A percentile compares a stretch with the other conserved stretches of the same genome.
These are phyloP conservation scores for Hypomecis atomaria DNA, from an alignment of 2,888 invertebrate genomes.

Conservation along the genomic window DNA sequence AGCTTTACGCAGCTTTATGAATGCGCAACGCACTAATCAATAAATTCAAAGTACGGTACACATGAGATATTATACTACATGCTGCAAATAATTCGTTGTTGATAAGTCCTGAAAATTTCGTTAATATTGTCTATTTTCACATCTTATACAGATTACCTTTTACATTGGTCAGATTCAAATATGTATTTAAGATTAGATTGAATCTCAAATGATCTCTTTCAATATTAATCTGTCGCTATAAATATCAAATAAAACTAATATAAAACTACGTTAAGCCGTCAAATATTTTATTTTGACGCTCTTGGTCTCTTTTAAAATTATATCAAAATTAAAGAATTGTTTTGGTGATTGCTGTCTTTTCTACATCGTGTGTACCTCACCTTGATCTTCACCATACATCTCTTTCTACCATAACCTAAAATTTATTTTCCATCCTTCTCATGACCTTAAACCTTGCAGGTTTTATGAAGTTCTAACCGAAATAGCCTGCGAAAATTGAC, in stretches of 20 bases:
- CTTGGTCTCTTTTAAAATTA: too few species aligned
- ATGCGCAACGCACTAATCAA: constrained; percentile 69
- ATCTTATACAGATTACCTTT: too few species aligned
- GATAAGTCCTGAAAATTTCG: background rate
- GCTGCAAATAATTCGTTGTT: background rate
- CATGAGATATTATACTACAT: constrained; percentile 43
- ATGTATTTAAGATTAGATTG: too few species aligned
- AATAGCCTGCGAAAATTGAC: constrained; percentile 38
- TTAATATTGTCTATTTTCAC: too few species aligned
- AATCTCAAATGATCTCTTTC: too few species aligned
- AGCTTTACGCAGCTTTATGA: constrained; percentile 49
- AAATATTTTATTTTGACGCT: too few species aligned
- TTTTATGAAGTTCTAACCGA: constrained; percentile 49
- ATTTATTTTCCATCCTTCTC: constrained; percentile 57
- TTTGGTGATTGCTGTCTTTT: too few species aligned
- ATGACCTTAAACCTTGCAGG: constrained; percentile 76
- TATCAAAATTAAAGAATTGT: too few species aligned
- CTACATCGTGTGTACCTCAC: constrained; percentile 47
- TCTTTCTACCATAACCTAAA: constrained; percentile 54
- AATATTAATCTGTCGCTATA: too few species aligned
- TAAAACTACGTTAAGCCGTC: too few species aligned
- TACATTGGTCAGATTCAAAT: too few species aligned
- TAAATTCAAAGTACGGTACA: constrained; percentile 36
- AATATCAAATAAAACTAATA: too few species aligned
- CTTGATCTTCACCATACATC: constrained; percentile 57